Conservation (phyloP, 2,113 vertebrate genomes). For the Aythya baeri region DNA sequence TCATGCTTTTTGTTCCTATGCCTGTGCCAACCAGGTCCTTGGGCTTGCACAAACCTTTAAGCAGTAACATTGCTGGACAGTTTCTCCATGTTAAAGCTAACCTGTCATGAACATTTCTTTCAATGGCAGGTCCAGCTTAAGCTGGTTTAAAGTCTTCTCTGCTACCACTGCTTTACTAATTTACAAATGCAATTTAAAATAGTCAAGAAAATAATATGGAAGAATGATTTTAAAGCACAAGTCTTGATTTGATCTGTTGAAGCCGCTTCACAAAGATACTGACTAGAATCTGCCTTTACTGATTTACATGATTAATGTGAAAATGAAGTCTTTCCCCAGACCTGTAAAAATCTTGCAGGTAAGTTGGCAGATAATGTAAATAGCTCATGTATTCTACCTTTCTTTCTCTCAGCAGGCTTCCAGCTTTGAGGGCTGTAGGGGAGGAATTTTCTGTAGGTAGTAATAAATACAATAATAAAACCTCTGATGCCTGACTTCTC, state of each 20-base stretch:
- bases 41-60: neutral
- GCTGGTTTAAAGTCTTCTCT: neutral
- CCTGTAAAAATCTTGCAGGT: neutral
- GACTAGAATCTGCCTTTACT: neutral
- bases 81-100: neutral
- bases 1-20: neutral
- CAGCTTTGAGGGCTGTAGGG: neutral
- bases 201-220: neutral
- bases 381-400: neutral
- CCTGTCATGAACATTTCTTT: neutral
- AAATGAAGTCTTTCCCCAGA: neutral
- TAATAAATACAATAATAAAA: slow-evolving; percentile 6
- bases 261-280: neutral
- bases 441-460: neutral
- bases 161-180: neutral
- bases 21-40: neutral
- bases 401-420: neutral
- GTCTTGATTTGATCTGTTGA: neutral
- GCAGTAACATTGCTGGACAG: neutral
- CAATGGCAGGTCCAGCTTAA: neutral
- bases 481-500: neutral
- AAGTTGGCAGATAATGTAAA: neutral
- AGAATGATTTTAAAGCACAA: neutral
- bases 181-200: neutral
- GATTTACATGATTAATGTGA: neutral